Percentiles rank a stretch among this genome's conserved stretches.
These are phyloP conservation scores for Chionomys nivalis DNA, from an alignment of 2,113 vertebrate genomes.

Conservation along the genomic window DNA sequence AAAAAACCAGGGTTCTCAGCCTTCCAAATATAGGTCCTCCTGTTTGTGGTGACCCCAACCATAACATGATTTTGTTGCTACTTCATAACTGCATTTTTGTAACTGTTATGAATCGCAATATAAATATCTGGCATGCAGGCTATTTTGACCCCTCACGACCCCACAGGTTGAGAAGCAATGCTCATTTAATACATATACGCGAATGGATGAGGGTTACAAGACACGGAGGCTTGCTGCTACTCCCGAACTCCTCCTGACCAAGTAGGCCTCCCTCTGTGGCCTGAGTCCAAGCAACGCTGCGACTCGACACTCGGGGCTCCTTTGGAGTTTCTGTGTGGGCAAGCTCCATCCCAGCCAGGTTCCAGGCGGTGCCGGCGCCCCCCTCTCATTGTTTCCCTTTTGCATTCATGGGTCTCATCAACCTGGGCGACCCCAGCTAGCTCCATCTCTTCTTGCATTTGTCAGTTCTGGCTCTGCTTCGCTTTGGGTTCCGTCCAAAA, in stretches of 20 bases:
- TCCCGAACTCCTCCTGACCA: background rate
- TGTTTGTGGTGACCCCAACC: background rate
- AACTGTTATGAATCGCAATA: background rate
- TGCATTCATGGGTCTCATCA: background rate
- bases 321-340: background rate
- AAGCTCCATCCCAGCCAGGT: background rate
- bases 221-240: no score
- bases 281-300: background rate
- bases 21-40: background rate
- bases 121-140: background rate
- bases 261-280: background rate
- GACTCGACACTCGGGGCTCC: rapidly evolving
- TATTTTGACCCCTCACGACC: background rate
- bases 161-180: background rate
- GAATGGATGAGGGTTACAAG: background rate
- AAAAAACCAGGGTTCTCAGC: background rate
- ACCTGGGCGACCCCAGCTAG: background rate
- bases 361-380: background rate
- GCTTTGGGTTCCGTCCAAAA: constrained; percentile 21
- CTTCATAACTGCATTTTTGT: background rate
- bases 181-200: background rate
- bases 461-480: background rate
- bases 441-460: background rate
- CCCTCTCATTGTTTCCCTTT: background rate
- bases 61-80: background rate